Evolutionary conservation across 2,113 vertebrate genomes (phyloP).

Genomic region (Epinephelus cyanopodus): DNA sequence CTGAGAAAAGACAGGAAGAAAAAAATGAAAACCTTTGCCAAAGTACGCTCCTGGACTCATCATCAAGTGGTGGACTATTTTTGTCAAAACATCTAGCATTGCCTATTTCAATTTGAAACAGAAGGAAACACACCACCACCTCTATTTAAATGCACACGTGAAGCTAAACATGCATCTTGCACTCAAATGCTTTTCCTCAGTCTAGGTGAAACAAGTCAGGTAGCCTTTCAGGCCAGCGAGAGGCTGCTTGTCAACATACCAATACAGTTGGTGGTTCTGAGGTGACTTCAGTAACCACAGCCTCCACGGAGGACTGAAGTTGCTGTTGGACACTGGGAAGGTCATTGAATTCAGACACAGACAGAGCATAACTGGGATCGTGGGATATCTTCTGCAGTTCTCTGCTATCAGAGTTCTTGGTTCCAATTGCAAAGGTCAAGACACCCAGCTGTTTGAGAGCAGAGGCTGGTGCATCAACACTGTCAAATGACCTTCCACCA

Average conservation of each 20-base stretch:
- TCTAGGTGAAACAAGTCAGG: background rate
- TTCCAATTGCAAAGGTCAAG: conserved; percentile 40
- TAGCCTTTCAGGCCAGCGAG: too few species aligned
- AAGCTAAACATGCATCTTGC: background rate
- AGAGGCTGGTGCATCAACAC: conserved; percentile 45
- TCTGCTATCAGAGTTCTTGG: background rate
- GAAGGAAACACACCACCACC: too few species aligned
- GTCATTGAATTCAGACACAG: too few species aligned
- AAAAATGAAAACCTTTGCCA: background rate
- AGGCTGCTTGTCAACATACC: conserved; percentile 35
- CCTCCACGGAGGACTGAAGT: too few species aligned
- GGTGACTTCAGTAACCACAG: too few species aligned
- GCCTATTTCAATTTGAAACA: background rate
- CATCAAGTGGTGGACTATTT: background rate
- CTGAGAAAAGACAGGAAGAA: background rate
- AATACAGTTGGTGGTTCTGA: too few species aligned
- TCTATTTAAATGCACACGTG: background rate
- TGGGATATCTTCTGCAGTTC: conserved; percentile 45
- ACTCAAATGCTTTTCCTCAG: background rate
- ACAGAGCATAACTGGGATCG: background rate
- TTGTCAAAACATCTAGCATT: background rate
- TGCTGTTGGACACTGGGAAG: too few species aligned
- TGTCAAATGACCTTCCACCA: conserved; percentile 66
- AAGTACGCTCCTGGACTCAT: background rate
- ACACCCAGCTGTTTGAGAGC: conserved; percentile 59